These are phyloP conservation scores for Antechinus flavipes DNA, from an alignment of 2,113 vertebrate species.

Conservation along the genomic window DNA sequence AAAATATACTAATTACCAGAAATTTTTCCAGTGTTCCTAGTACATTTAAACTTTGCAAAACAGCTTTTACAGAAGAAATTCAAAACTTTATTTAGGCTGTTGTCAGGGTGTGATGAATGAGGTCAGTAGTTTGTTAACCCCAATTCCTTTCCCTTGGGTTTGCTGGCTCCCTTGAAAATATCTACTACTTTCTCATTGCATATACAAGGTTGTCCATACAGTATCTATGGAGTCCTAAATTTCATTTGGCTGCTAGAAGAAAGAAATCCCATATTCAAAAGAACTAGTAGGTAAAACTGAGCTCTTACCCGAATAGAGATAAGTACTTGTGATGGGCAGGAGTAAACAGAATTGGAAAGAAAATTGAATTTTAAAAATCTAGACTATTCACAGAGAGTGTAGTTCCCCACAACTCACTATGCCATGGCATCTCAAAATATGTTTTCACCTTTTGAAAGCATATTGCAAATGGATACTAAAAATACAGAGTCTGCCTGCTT, in stretches of 20 bases:
- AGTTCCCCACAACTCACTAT: neutral
- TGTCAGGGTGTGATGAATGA: slow-evolving; percentile 82
- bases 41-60: slow-evolving; percentile 64
- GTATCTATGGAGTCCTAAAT: slow-evolving; percentile 48
- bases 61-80: slow-evolving; percentile 61
- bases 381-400: neutral
- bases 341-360: neutral
- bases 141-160: slow-evolving; percentile 60
- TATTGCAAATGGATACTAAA: neutral
- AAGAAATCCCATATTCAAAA: slow-evolving; percentile 25
- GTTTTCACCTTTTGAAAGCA: slow-evolving; percentile 29
- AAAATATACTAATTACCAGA: slow-evolving; percentile 37
- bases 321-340: neutral
- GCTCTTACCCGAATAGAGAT: neutral
- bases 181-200: slow-evolving; percentile 37
- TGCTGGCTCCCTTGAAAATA: slow-evolving; percentile 51
- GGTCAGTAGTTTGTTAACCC: slow-evolving; percentile 72
- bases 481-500: neutral
- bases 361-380: neutral
- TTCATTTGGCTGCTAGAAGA: slow-evolving; percentile 54
- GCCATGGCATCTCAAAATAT: neutral
- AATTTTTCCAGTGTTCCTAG: slow-evolving; percentile 38
- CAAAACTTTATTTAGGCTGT: slow-evolving; percentile 77
- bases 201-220: neutral
- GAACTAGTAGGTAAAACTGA: neutral